Conservation (phyloP, 2,888 invertebrate genomes). For the Melieria crassipennis region DNA sequence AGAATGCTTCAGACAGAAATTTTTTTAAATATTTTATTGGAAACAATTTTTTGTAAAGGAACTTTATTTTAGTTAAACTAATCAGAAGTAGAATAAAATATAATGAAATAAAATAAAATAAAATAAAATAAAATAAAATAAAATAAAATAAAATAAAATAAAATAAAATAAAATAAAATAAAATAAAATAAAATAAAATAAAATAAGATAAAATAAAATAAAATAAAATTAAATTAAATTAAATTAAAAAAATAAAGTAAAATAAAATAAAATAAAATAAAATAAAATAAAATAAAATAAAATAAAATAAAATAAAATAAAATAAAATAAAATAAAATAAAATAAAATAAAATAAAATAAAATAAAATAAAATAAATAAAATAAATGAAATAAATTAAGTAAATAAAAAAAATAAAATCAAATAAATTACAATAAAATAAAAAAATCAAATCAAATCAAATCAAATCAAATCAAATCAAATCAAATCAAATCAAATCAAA, state of each 20-base stretch:
- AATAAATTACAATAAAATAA: not conserved
- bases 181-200: slow-evolving; percentile 1
- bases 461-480: too few species aligned
- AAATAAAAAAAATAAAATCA: not conserved
- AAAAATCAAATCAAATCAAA: not conserved
- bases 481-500: too few species aligned
- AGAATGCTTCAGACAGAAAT: too few species aligned
- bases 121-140: not conserved
- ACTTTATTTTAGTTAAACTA: too few species aligned
- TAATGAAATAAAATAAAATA: not conserved
- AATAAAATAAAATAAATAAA: not conserved
- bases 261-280: not conserved
- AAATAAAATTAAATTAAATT: not conserved
- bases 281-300: not conserved
- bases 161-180: not conserved
- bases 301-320: too few species aligned
- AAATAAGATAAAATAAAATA: not conserved
- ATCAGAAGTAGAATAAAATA: not conserved
- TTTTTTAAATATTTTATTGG: too few species aligned
- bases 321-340: not conserved
- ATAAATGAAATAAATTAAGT: too few species aligned
- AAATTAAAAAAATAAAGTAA: not conserved
- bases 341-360: not conserved
- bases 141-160: not conserved
- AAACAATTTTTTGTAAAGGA: too few species aligned